Conservation (phyloP, 2,888 invertebrate genomes). For the Ellobium chinense region DNA sequence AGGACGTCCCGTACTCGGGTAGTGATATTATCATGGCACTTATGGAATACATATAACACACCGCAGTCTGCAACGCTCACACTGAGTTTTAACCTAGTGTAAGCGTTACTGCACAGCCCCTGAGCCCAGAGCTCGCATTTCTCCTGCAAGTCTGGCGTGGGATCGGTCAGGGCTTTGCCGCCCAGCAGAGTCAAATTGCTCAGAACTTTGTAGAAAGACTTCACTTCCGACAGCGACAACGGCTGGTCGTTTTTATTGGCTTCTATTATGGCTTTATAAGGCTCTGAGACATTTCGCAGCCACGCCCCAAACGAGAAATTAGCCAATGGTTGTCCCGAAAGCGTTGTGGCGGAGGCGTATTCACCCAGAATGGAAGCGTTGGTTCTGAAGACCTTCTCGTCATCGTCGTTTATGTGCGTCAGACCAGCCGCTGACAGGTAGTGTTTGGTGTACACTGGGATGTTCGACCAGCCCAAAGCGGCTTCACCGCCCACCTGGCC, state of each 20-base stretch:
- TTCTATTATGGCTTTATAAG: neutral
- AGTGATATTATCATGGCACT: conserved; percentile 4
- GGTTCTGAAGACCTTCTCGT: neutral
- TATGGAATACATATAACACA: conserved; percentile 34
- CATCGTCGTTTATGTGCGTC: neutral
- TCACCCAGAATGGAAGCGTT: conserved; percentile 44
- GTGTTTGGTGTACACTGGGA: neutral
- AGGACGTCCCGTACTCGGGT: conserved; percentile 17
- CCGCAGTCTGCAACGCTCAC: conserved; percentile 29
- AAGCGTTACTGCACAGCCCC: neutral
- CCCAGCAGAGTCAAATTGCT: conserved; percentile 42
- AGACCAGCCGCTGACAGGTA: neutral
- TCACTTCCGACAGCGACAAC: conserved; percentile 31
- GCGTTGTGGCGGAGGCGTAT: conserved; percentile 6
- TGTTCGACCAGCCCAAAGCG: conserved; percentile 9
- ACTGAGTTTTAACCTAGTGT: neutral
- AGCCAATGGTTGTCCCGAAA: neutral
- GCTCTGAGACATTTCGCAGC: neutral
- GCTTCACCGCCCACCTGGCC: conserved; percentile 37
- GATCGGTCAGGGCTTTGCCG: conserved; percentile 2
- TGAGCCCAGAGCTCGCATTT: conserved; percentile 13
- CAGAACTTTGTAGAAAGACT: conserved; percentile 35
- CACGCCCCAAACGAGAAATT: conserved; percentile 47
- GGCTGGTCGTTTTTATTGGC: neutral
- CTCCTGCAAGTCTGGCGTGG: neutral